Percentiles rank a stretch among this genome's conserved stretches.
Conservation (phyloP, 2,113 vertebrate genomes). For the Anhinga rufa region DNA sequence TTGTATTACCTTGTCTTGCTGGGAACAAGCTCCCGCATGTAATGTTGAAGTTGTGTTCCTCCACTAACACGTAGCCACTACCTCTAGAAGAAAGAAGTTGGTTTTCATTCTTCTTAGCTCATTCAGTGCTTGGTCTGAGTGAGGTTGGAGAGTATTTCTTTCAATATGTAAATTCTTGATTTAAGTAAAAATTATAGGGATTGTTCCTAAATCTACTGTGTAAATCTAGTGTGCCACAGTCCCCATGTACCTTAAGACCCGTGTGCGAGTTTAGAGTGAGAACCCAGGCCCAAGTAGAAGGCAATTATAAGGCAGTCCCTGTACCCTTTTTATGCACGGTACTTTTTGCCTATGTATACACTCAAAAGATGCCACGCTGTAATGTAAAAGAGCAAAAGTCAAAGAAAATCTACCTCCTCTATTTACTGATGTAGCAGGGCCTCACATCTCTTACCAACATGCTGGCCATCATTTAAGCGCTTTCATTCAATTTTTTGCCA, state of each 20-base stretch:
- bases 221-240: not conserved
- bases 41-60: not conserved
- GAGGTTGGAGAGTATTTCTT: not conserved
- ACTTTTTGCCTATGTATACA: not conserved
- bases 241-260: not conserved
- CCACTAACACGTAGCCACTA: not conserved
- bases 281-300: not conserved
- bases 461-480: not conserved
- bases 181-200: not conserved
- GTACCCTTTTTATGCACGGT: not conserved
- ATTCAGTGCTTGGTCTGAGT: not conserved
- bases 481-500: not conserved
- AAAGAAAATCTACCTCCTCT: not conserved
- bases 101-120: not conserved
- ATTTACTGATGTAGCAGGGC: not conserved
- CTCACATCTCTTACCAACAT: not conserved
- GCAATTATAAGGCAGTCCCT: not conserved
- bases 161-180: not conserved
- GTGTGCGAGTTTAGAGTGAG: not conserved
- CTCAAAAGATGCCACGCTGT: not conserved
- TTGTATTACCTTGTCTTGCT: not conserved
- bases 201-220: not conserved
- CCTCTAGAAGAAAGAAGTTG: not conserved
- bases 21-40: accelerated
- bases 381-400: not conserved